A percentile compares a stretch with the other conserved stretches of the same genome.
Evolutionary conservation across 1,140 invertebrate species (phyloP).

Genomic region (Pristionchus pacificus): DNA sequence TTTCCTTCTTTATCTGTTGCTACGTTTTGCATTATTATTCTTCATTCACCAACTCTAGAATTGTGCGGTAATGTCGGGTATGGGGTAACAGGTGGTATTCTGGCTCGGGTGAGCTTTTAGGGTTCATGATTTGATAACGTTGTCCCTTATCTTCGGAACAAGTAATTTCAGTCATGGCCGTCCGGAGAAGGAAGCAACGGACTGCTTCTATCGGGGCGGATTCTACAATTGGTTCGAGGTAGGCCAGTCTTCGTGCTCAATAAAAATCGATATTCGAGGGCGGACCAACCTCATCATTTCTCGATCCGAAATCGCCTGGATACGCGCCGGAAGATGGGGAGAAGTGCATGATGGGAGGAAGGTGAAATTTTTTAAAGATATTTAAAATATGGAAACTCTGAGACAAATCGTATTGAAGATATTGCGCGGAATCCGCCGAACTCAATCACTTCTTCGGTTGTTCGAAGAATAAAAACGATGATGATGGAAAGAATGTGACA

Average conservation of each 20-base stretch:
- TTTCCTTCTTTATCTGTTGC: no score
- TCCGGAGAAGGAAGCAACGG: constrained; percentile 43
- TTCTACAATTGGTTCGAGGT: constrained; percentile 57
- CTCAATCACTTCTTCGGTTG: constrained; percentile 46
- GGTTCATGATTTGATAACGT: no score
- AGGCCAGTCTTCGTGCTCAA: constrained; percentile 27
- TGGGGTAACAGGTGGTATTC: no score
- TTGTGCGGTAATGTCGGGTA: no score
- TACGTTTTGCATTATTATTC: no score
- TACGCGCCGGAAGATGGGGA: constrained; percentile 44
- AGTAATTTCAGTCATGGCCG: no score
- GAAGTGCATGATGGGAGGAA: constrained; percentile 34
- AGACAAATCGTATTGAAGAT: constrained; percentile 24
- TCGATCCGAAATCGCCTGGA: constrained; percentile 37
- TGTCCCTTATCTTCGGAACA: no score
- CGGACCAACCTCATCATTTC: constrained; percentile 49
- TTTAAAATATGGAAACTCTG: constrained; percentile 38
- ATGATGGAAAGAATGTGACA: neutral
- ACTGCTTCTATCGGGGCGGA: constrained; percentile 55
- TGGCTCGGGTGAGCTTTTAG: no score
- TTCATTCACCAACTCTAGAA: no score
- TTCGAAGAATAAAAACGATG: constrained; percentile 27
- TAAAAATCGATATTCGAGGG: constrained; percentile 40
- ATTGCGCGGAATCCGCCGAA: constrained; percentile 41
- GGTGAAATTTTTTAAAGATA: no score